A percentile compares a stretch with the other conserved stretches of the same genome.
Evolutionary conservation across 2,113 vertebrate genomes (phyloP).

Genomic region (Heterochromis multidens): DNA sequence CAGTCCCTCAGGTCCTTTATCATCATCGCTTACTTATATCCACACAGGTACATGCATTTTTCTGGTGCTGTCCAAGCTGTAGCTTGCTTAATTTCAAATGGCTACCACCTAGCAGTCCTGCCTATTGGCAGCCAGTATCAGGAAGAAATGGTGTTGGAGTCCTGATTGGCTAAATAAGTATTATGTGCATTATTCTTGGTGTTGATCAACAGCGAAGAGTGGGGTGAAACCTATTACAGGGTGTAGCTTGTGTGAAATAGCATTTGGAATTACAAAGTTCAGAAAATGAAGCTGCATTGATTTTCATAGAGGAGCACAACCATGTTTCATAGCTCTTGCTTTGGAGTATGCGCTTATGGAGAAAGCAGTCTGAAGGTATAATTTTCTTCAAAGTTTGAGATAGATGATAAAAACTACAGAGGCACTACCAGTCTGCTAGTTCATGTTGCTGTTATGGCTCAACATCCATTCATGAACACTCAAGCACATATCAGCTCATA

Average conservation of each 20-base stretch:
- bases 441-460: slow-evolving; percentile 6
- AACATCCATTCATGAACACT: slow-evolving; percentile 2
- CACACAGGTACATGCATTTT: no score
- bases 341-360: neutral
- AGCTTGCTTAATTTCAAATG: no score
- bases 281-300: slow-evolving; percentile 33
- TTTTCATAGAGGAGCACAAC: slow-evolving; percentile 5
- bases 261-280: slow-evolving; percentile 6
- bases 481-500: neutral
- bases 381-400: slow-evolving; percentile 10
- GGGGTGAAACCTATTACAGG: neutral
- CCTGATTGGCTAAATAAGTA: neutral
- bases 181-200: neutral
- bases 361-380: neutral
- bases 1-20: no score
- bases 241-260: slow-evolving; percentile 20
- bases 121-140: neutral
- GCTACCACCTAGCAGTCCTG: neutral
- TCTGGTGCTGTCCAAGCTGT: no score
- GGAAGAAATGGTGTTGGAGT: neutral
- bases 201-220: neutral
- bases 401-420: slow-evolving; percentile 25
- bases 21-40: no score
- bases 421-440: neutral
- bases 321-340: neutral